Conservation (phyloP, 1,140 invertebrate species). For the Drosophila orosa region DNA sequence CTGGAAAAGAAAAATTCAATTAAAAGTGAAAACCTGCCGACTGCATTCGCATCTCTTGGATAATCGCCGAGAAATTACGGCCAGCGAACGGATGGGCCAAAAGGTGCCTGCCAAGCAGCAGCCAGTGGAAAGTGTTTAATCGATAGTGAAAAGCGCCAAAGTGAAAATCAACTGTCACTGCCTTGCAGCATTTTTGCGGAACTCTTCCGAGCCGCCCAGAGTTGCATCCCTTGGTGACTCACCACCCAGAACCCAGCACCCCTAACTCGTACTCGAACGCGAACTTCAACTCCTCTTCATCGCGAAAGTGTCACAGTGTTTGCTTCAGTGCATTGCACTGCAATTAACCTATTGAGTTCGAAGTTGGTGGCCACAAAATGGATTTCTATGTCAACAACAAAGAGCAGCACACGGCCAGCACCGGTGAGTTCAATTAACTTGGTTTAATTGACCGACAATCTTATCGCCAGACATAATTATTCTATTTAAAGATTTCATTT, state of each 20-base stretch:
- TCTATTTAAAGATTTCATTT: constrained; percentile 31
- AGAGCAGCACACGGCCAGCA: constrained; percentile 45
- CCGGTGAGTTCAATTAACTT: constrained; percentile 64
- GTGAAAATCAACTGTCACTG: constrained; percentile 54
- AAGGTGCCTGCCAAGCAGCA: constrained; percentile 26
- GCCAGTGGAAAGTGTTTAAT: constrained; percentile 73
- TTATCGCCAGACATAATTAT: constrained; percentile 50
- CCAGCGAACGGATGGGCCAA: constrained; percentile 45
- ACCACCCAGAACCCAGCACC: constrained; percentile 29
- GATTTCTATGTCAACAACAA: constrained; percentile 75
- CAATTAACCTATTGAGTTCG: constrained; percentile 60
- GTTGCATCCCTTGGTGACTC: constrained; percentile 26
- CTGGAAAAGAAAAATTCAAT: constrained; percentile 55
- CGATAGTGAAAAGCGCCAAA: constrained; percentile 69
- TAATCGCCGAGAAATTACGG: constrained; percentile 39
- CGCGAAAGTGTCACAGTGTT: constrained; percentile 8
- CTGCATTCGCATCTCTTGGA: constrained; percentile 30
- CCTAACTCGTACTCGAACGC: constrained; percentile 12
- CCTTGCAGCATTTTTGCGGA: constrained; percentile 28
- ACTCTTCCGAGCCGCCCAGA: constrained; percentile 22
- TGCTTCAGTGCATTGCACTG: constrained; percentile 63
- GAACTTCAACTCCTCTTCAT: neutral
- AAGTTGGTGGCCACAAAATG: constrained; percentile 48
- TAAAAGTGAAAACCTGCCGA: constrained; percentile 55
- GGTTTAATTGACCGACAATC: constrained; percentile 52